Percentiles rank a stretch among this genome's conserved stretches.
These are phyloP conservation scores for Pica pica DNA, from an alignment of 2,113 vertebrate genomes.

Conservation along the genomic window DNA sequence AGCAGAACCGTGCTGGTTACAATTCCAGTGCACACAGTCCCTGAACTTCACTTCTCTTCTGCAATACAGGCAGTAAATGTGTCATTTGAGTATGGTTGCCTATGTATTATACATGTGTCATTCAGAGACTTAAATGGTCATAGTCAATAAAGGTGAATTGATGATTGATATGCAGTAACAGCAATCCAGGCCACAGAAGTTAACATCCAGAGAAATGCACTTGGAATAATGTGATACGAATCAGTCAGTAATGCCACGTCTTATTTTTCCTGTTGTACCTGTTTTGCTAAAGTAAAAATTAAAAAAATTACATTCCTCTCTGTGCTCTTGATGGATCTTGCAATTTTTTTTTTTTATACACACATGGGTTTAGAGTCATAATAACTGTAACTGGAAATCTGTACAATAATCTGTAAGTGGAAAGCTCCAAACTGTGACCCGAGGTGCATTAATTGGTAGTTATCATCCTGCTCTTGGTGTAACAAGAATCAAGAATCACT, in stretches of 20 bases:
- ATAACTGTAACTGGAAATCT: background rate
- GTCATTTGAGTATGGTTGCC: background rate
- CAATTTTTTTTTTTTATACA: background rate
- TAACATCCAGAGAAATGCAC: background rate
- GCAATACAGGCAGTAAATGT: background rate
- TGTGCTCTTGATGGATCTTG: background rate
- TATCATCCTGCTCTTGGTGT: background rate
- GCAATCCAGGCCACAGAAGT: background rate
- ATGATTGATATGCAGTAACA: background rate
- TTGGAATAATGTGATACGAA: background rate
- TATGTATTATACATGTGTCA: background rate
- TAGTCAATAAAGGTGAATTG: constrained; percentile 5
- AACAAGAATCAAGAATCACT: background rate
- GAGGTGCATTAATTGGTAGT: background rate
- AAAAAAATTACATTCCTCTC: background rate
- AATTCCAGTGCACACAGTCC: background rate
- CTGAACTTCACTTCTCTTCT: background rate
- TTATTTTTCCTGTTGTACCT: background rate
- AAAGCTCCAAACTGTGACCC: background rate
- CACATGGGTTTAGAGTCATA: background rate
- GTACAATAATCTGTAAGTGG: background rate
- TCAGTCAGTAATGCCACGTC: background rate
- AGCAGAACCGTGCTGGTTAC: background rate
- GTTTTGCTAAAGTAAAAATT: background rate
- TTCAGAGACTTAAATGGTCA: background rate